Base-by-base conservation (phyloP, 2,797 vertebrate genomes). In the Antrozous pallidus region DNA sequence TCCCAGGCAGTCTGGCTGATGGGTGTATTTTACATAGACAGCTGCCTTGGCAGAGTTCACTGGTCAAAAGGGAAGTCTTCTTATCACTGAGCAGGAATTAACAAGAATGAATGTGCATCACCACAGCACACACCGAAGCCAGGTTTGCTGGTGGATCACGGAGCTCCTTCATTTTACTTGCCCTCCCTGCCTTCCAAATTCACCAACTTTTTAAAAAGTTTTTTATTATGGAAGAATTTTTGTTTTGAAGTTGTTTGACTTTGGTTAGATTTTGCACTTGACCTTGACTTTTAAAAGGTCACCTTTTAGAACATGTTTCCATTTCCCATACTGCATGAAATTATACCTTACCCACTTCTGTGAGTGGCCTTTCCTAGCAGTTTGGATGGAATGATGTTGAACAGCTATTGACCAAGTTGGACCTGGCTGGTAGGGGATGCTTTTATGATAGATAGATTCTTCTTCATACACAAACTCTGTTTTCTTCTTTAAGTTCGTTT, bases 401-500 rank as follows among this genome's bases (percentile, higher is more conserved):
- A 33, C 93, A 88, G 79, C 97, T 97, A 97, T 96, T 97, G 96
- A 96, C 38, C 31, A 97, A 96, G 96, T 63, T 45, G 97, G 96
- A 95, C 97, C 95, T 97, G 87, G 95, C 96, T 93, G 95, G 95
- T 91, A 95, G 42, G 1, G 31, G 91, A 90, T 91, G 96, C 83
- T 71, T 56, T 93, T 95, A 17, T 94, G 51, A 78, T 71, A 58
- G 70, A 40, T 67, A 86, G 91, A 84, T 74, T 14, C 71, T 40
- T 95, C 56, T 94, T 80, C 96, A 97, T 95, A 97, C 94, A 97
- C 97, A 40, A 31, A 7, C 97, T 98, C 97, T 98, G 97, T 97
- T 98, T 97, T 98, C 98, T 98, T 97, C 97, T 98, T 98, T 97
- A 97, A 95, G 97, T 98, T 98, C 98, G 97, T 98, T 98, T 96